Evolutionary conservation across 2,113 vertebrate species (phyloP).

Genomic region (Crypturellus undulatus): DNA sequence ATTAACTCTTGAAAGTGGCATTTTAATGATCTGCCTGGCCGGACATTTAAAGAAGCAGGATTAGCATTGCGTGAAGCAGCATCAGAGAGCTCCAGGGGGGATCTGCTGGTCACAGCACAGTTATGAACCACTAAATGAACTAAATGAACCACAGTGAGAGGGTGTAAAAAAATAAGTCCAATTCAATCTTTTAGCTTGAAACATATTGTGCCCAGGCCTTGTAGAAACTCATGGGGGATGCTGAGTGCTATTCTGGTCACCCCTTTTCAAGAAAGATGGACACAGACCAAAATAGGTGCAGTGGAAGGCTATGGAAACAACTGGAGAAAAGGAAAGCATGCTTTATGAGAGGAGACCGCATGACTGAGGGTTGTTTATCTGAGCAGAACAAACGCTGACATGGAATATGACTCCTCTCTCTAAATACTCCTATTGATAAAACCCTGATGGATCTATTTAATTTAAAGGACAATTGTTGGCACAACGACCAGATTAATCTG

Average conservation of each 20-base stretch:
- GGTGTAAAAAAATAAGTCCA: background rate
- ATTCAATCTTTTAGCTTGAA: background rate
- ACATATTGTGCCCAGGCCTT: rapidly evolving
- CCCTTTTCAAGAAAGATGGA: background rate
- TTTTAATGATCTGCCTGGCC: background rate
- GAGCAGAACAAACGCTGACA: background rate
- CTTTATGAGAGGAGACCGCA: background rate
- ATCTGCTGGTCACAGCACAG: background rate
- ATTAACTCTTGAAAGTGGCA: background rate
- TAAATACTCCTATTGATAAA: background rate
- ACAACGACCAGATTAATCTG: background rate
- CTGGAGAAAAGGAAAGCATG: background rate
- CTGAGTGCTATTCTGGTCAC: rapidly evolving
- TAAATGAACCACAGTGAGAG: no score
- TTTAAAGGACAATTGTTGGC: background rate
- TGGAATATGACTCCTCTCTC: background rate
- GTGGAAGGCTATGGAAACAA: background rate
- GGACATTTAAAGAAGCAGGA: background rate
- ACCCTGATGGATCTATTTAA: background rate
- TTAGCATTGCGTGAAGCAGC: background rate
- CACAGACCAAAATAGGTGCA: background rate
- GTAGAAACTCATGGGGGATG: background rate
- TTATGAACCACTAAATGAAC: background rate
- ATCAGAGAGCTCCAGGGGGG: background rate
- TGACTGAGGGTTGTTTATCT: background rate